These are phyloP conservation scores for Lagopus muta DNA, from an alignment of 2,113 vertebrate genomes.

Conservation along the genomic window DNA sequence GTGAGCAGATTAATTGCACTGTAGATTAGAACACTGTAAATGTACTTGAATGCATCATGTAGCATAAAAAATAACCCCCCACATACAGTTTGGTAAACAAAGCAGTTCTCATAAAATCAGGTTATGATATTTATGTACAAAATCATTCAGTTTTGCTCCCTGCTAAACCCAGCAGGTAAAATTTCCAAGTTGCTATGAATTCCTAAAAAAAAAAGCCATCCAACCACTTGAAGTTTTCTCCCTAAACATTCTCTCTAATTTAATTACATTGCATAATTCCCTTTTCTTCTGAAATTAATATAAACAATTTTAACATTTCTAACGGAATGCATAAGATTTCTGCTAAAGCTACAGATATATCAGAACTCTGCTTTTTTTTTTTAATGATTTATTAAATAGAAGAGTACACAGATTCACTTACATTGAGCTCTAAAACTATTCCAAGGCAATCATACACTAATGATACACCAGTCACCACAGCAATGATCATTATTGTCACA, in stretches of 20 bases:
- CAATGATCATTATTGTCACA: slow-evolving; percentile 84
- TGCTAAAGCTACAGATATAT: not conserved
- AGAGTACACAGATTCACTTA: slow-evolving; percentile 78
- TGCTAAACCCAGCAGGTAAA: not conserved
- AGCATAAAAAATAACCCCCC: too few species aligned
- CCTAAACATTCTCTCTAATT: not conserved
- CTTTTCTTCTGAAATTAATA: not conserved
- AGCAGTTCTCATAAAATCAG: not conserved
- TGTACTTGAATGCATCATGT: too few species aligned
- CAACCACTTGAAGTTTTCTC: not conserved
- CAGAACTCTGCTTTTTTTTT: not conserved
- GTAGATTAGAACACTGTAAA: too few species aligned
- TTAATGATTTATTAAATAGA: not conserved
- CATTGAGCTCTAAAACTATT: slow-evolving; percentile 91
- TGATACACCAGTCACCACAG: slow-evolving; percentile 82
- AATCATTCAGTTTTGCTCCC: not conserved
- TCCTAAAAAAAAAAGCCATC: not conserved
- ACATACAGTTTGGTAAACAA: not conserved
- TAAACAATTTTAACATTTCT: not conserved
- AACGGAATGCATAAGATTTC: not conserved
- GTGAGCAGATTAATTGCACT: too few species aligned
- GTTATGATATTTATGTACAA: not conserved
- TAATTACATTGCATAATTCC: not conserved
- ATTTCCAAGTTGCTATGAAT: not conserved
- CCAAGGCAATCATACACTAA: slow-evolving; percentile 90